Percentiles rank a stretch among this genome's conserved stretches.
Evolutionary conservation across 2,797 vertebrate species (phyloP).

Genomic region (Coendou prehensilis): DNA sequence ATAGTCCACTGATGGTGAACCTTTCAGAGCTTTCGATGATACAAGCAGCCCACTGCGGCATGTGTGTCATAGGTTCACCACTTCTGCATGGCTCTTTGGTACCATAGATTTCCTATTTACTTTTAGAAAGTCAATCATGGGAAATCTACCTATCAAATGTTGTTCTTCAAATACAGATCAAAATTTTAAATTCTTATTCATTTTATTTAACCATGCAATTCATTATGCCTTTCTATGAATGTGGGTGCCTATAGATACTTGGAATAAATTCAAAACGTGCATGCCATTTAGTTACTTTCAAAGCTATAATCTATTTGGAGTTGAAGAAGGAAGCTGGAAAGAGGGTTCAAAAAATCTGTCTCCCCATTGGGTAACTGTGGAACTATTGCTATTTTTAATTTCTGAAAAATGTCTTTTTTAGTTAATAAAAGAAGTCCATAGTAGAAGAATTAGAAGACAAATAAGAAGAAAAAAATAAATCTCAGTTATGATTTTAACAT

Average conservation of each 20-base stretch:
- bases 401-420: conserved; percentile 19
- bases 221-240: not conserved
- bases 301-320: not conserved
- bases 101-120: conserved; percentile 57
- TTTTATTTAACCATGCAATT: conserved; percentile 52
- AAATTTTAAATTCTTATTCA: not conserved
- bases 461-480: conserved; percentile 12
- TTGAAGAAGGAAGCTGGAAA: not conserved
- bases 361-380: not conserved
- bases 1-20: not conserved
- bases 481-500: not conserved
- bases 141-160: conserved; percentile 42
- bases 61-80: not conserved
- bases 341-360: not conserved
- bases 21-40: not conserved
- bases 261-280: not conserved
- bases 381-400: conserved; percentile 14
- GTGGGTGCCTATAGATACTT: not conserved
- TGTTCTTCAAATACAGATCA: conserved; percentile 31
- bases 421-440: not conserved
- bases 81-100: not conserved
- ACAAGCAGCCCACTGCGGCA: not conserved
- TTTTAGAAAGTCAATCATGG: conserved; percentile 59
- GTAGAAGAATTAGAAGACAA: conserved; percentile 14
- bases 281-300: not conserved